A percentile compares a stretch with the other conserved stretches of the same genome.
Conservation (phyloP, 2,797 vertebrate genomes). For the Catostomus latipinnis region DNA sequence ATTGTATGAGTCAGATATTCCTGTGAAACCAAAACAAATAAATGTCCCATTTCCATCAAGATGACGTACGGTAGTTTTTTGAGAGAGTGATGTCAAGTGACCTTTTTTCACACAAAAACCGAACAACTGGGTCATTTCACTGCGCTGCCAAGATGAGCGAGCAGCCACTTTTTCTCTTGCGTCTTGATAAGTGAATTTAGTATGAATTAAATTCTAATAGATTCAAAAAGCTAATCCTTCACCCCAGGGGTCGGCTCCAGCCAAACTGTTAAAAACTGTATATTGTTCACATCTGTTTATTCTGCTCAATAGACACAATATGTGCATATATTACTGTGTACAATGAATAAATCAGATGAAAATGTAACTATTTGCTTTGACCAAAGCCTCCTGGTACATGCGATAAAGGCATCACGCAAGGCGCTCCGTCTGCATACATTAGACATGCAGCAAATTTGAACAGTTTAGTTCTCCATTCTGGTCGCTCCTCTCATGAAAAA, state of each 20-base stretch:
- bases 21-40: conserved; percentile 9
- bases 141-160: neutral
- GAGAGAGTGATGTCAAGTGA: conserved; percentile 7
- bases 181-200: conserved; percentile 31
- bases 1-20: neutral
- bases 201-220: conserved; percentile 28
- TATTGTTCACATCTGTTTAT: too few relatives aligned
- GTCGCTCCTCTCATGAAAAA: too few relatives aligned
- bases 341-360: too few relatives aligned
- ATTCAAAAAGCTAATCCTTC: conserved; percentile 40
- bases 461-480: too few relatives aligned
- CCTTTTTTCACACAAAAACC: neutral
- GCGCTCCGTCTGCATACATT: too few relatives aligned
- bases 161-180: neutral
- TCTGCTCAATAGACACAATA: too few relatives aligned
- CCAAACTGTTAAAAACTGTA: too few relatives aligned
- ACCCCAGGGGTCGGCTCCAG: neutral
- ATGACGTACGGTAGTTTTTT: conserved; percentile 3
- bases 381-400: too few relatives aligned
- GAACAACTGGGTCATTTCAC: conserved; percentile 24
- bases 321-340: too few relatives aligned
- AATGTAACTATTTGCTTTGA: too few relatives aligned
- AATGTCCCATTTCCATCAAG: conserved; percentile 3
- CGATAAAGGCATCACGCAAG: too few relatives aligned
- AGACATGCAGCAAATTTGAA: too few relatives aligned